A percentile compares a stretch with the other conserved stretches of the same genome.
phyloP scores from a whole-genome alignment of 2,113 vertebrate genomes.

The Cygnus buccinator region DNA sequence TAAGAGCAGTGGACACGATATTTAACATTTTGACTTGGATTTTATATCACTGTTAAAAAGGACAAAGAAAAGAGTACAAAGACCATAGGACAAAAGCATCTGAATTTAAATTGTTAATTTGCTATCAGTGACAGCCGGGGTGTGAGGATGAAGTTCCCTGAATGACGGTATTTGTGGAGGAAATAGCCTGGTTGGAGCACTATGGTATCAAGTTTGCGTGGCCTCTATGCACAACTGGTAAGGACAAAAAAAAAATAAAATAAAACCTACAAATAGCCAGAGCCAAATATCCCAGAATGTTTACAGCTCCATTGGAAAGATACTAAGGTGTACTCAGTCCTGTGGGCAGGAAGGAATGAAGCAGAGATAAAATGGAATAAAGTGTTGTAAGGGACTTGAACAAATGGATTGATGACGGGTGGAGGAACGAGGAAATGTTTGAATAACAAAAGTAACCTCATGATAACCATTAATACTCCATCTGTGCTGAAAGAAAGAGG shows the following conservation, averaged over 20 bases:
- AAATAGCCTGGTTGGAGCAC: not conserved
- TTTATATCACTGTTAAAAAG: not conserved
- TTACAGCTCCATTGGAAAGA: not conserved
- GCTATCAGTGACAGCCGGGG: not conserved
- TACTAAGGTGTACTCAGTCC: not conserved
- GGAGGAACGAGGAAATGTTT: not conserved
- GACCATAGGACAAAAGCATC: not conserved
- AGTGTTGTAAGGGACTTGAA: not conserved
- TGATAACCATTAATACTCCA: not conserved
- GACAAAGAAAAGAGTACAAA: not conserved
- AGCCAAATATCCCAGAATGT: not conserved
- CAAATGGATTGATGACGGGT: not conserved
- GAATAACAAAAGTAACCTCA: constrained; percentile 9
- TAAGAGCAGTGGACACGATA: not conserved
- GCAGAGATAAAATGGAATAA: not conserved
- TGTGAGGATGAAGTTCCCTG: not conserved
- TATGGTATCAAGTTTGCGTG: not conserved
- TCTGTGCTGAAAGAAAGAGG: not conserved
- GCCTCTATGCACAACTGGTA: too few relatives aligned
- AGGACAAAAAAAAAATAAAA: not conserved
- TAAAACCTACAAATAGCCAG: not conserved
- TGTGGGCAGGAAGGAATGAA: not conserved
- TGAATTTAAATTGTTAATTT: not conserved
- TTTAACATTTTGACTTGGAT: not conserved
- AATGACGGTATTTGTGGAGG: too few relatives aligned